These are phyloP conservation scores for Agonopterix subpropinquella DNA, from an alignment of 2,888 invertebrate species.

Conservation along the genomic window DNA sequence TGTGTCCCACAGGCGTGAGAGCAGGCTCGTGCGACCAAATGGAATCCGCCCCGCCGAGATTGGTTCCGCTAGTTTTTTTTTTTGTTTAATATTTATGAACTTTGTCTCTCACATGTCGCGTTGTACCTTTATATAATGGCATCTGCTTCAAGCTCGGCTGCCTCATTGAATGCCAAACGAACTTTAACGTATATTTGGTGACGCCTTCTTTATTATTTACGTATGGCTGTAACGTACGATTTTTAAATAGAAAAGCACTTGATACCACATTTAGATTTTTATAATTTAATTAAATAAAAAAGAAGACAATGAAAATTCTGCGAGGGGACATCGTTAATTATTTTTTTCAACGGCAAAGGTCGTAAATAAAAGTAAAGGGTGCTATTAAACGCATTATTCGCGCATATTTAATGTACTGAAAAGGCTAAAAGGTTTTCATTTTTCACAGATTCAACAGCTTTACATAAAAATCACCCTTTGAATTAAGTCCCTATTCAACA, in stretches of 20 bases:
- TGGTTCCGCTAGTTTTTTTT: constrained; percentile 62
- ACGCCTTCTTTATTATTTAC: constrained; percentile 32
- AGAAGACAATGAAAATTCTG: constrained; percentile 54
- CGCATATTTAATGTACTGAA: constrained; percentile 73
- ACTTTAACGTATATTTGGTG: constrained; percentile 31
- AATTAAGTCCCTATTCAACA: constrained; percentile 57
- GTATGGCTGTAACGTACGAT: too few relatives aligned
- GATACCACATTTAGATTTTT: constrained; percentile 4
- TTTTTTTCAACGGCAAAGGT: constrained; percentile 58
- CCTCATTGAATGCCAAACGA: constrained; percentile 51
- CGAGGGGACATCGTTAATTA: constrained; percentile 60
- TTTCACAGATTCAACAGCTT: constrained; percentile 63
- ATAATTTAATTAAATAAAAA: constrained; percentile 41
- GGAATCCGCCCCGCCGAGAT: constrained; percentile 60
- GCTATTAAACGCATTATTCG: constrained; percentile 73
- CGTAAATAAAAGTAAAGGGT: constrained; percentile 72
- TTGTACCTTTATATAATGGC: constrained; percentile 57
- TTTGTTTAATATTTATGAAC: constrained; percentile 69
- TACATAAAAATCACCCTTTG: constrained; percentile 54
- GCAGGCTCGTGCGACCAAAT: constrained; percentile 44
- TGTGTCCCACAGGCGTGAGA: constrained; percentile 48
- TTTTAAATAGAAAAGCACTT: not conserved
- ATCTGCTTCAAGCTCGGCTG: constrained; percentile 51
- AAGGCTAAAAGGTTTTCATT: constrained; percentile 63
- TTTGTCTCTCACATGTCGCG: constrained; percentile 48